Evolutionary conservation across 2,113 vertebrate genomes (phyloP), one percentile per base, ranked within the genome.

Genomic region (Sturnira hondurensis): DNA sequence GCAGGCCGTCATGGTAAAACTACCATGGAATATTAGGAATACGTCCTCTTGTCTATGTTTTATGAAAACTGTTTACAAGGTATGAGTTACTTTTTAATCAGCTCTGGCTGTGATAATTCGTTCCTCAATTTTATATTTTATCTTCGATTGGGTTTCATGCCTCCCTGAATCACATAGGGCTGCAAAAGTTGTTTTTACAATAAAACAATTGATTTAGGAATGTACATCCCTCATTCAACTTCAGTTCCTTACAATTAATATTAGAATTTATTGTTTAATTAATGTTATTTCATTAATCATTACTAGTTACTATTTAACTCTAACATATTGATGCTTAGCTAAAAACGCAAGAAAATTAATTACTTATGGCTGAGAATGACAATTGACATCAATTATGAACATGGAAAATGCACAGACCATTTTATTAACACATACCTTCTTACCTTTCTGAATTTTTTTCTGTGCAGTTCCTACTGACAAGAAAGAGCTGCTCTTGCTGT

Each of bases 21-120:
- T 43, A 43, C 43, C 43, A 43, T 8, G 43, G 43, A 43, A 43
- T 8, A 1, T 22, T 0, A 17, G 26, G 16, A n/a, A 19, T 1
- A 6, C 10, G 26, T 11, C 7, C 8, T 26, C 4, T 0, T 1
- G 19, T 36, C 10, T 10, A 4, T 6, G 15, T n/a, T 41, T 63
- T 19, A 0, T 4, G 31, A 7, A 13, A 22, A 2, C 54, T 28
- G 41, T 9, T 15, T 12, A 16, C 16, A 20, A 31, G 52, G 12
- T 8, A 7, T 7, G 63, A 11, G 16, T 14, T 5, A 22, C 20
- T 19, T 54, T 56, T 36, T 19, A 36, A 41, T n/a, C 1, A 43
- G 52, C 84, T 52, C 38, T 17, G 28, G 22, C 24, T 28, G 5
- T 31, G 63, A 31, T 2, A 2, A 13, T 33, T 11, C 43, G 4